Percentiles rank a stretch among this genome's conserved stretches.
Conservation (phyloP, 1,140 invertebrate genomes). For the Temnothorax nylanderi region DNA sequence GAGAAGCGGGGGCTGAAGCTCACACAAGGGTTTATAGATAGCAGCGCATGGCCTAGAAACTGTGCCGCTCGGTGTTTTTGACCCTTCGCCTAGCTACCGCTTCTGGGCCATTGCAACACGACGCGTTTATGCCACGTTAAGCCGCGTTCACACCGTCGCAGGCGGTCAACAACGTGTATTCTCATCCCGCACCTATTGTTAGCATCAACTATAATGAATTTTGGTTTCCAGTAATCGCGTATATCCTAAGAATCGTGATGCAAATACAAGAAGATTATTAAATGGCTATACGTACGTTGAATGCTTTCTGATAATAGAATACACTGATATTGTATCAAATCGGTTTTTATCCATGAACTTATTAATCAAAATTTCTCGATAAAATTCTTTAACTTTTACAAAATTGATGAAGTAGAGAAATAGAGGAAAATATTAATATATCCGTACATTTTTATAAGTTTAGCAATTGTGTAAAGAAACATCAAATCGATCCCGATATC, state of each 20-base stretch:
- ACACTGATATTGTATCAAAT: not conserved
- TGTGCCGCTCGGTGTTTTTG: slow-evolving; percentile 85
- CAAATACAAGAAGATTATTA: not conserved
- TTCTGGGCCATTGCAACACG: slow-evolving; percentile 82
- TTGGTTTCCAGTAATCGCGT: not conserved
- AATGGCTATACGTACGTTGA: not conserved
- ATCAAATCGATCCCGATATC: slow-evolving; percentile 65
- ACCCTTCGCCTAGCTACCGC: slow-evolving; percentile 85
- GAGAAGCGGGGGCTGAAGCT: slow-evolving; percentile 72
- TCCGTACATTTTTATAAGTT: slow-evolving; percentile 38
- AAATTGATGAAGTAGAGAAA: not conserved
- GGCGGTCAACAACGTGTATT: not conserved
- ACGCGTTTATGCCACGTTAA: slow-evolving; percentile 67
- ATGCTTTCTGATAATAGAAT: not conserved
- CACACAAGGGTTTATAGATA: slow-evolving; percentile 85
- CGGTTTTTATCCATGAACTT: not conserved
- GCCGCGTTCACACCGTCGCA: slow-evolving; percentile 66
- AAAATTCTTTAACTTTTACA: not conserved
- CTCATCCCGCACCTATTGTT: not conserved
- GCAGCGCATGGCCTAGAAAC: slow-evolving; percentile 86
- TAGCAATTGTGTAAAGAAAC: slow-evolving; percentile 40
- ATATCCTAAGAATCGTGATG: not conserved
- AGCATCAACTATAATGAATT: not conserved
- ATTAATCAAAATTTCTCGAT: not conserved
- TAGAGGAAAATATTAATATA: not conserved